Percentiles rank a stretch among this genome's conserved stretches.
These are phyloP conservation scores for Thryonomys swinderianus DNA, from an alignment of 2,113 vertebrate genomes.

Conservation along the genomic window DNA sequence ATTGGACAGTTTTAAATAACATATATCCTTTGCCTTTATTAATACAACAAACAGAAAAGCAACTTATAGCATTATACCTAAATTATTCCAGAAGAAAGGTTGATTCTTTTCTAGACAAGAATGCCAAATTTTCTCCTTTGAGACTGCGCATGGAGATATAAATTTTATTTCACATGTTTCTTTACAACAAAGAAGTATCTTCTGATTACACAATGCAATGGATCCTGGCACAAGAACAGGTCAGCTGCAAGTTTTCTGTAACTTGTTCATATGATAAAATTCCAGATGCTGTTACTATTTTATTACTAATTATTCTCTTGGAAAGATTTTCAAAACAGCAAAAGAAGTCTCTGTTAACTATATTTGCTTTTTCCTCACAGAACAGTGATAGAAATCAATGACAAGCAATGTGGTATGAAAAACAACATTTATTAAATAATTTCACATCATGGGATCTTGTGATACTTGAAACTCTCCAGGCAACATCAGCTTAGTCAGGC, in stretches of 20 bases:
- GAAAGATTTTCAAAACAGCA: conserved; percentile 30
- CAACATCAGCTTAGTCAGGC: not conserved
- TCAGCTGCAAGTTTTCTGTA: not conserved
- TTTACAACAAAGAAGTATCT: conserved; percentile 26
- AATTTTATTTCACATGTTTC: conserved; percentile 11
- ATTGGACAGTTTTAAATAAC: not conserved
- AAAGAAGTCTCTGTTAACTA: conserved; percentile 14
- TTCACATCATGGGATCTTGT: not conserved
- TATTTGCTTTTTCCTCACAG: not conserved
- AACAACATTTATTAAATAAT: conserved; percentile 36
- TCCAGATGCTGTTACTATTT: conserved; percentile 40
- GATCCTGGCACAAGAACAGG: not conserved
- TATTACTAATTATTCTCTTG: conserved; percentile 38
- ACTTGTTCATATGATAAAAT: conserved; percentile 11
- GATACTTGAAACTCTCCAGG: conserved; percentile 14
- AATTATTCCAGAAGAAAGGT: conserved; percentile 23
- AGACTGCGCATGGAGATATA: conserved; percentile 35
- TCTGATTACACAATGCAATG: conserved; percentile 43
- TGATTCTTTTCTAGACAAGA: conserved; percentile 20
- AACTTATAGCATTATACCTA: not conserved
- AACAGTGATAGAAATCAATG: conserved; percentile 37
- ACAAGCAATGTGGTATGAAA: conserved; percentile 4
- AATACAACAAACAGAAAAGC: conserved; percentile 3
- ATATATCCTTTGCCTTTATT: not conserved
- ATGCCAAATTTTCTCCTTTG: conserved; percentile 22